Evolutionary conservation across 2,888 invertebrate genomes (phyloP), one percentile per base, ranked within the genome.

Genomic region (Tenthredo scrophulariae): DNA sequence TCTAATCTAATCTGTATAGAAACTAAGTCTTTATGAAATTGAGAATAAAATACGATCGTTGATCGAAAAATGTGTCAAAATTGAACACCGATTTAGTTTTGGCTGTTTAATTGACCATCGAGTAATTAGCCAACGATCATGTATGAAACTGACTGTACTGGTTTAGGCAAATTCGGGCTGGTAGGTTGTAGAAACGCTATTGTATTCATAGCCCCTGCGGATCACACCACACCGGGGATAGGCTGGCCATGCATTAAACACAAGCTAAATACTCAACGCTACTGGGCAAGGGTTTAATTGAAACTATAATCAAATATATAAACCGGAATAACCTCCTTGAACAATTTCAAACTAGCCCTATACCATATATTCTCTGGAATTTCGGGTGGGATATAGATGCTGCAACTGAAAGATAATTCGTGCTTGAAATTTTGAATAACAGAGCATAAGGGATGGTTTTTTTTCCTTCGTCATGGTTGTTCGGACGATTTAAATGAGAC

Each of bases 131-230:
- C 18, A 54, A 26, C 15, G 46, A 77, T 77, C 79, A 62, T 62
- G 58, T 62, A 80, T 62, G 58, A 40, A 62, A 62, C 58, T 62
- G 58, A 22, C 58, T 62, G 58, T 80, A 62, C 58, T 40, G 26
- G 80, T 80, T 62, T 80, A 62, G 37, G 80, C 62, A 58, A 62
- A 80, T 80, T 80, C 18, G 40, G n/a, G 62, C 58, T 54, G 40
- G 62, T 58, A 40, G 33, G 40, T 80, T 62, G 80, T 40, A 22
- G 80, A 80, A 62, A 62, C 62, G 83, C 82, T 85, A 85, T 83
- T 58, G 70, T 72, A 83, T 85, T 85, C 85, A 83, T 83, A 85
- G 85, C 82, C 58, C 82, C 50, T 70, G 50, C 83, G 75, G 85
- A 84, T 85, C 58, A 83, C 54, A 46, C 40, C 40, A 62, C 75